Percentiles rank a stretch among this genome's conserved stretches.
These are phyloP conservation scores for Mirounga angustirostris DNA, from an alignment of 2,113 vertebrate species.

Conservation along the genomic window DNA sequence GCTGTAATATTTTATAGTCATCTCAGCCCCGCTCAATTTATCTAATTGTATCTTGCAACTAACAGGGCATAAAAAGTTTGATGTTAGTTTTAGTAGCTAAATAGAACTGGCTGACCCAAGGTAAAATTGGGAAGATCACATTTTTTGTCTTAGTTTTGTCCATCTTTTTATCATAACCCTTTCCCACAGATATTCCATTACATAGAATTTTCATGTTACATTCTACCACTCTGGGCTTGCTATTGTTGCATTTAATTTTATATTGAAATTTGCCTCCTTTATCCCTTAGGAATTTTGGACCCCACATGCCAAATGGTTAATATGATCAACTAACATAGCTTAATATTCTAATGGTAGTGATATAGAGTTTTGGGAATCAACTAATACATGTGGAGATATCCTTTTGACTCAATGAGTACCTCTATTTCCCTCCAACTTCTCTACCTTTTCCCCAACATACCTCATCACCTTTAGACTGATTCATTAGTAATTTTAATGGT, in stretches of 20 bases:
- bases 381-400: not conserved
- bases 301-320: not conserved
- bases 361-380: conserved; percentile 12
- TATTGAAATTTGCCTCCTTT: conserved; percentile 36
- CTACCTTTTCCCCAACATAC: not conserved
- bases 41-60: conserved; percentile 4
- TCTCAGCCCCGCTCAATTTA: not conserved
- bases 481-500: not conserved
- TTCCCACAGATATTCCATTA: not conserved
- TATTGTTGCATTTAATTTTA: conserved; percentile 30
- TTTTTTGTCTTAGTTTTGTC: not conserved
- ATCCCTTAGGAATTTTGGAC: not conserved
- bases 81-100: conserved; percentile 30
- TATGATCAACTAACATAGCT: not conserved
- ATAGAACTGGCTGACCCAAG: not conserved
- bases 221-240: not conserved
- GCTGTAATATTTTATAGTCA: not conserved
- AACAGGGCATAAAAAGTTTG: not conserved
- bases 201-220: conserved; percentile 19
- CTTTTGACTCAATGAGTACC: not conserved
- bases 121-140: not conserved
- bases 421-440: not conserved
- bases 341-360: conserved; percentile 18
- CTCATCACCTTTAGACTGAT: not conserved
- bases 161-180: not conserved